Conservation (phyloP, 2,888 invertebrate species). For the Agriotes lineatus region DNA sequence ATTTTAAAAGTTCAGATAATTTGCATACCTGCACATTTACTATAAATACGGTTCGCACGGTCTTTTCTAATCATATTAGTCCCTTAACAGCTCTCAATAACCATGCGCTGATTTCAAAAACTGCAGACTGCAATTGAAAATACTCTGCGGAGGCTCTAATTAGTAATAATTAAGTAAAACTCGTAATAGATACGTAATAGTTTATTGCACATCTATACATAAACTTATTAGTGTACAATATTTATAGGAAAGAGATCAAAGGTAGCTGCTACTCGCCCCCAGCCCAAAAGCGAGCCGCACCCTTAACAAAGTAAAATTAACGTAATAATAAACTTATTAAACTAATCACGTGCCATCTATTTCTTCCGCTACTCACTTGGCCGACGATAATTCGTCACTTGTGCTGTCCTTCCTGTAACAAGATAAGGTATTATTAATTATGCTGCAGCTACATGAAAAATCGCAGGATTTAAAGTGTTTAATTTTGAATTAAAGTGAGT, state of each 20-base stretch:
- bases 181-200: slow-evolving; percentile 28
- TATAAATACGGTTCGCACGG: no score
- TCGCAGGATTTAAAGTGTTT: no score
- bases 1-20: no score
- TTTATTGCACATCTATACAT: slow-evolving; percentile 58
- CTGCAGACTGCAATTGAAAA: no score
- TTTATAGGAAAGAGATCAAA: slow-evolving; percentile 45
- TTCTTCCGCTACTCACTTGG: slow-evolving; percentile 49
- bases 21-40: no score
- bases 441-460: no score
- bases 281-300: slow-evolving; percentile 55
- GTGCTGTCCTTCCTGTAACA: slow-evolving; percentile 53
- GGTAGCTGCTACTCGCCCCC: slow-evolving; percentile 53
- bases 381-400: slow-evolving; percentile 50
- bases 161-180: not conserved
- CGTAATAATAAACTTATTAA: slow-evolving; percentile 45
- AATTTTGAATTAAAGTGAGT: no score
- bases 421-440: not conserved
- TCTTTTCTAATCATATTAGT: no score
- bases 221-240: slow-evolving; percentile 47
- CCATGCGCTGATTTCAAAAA: no score
- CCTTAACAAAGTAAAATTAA: slow-evolving; percentile 37
- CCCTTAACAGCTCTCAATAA: no score
- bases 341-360: slow-evolving; percentile 47
- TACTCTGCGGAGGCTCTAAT: no score